A percentile compares a stretch with the other conserved stretches of the same genome.
Evolutionary conservation across 37 sponge, comb jelly and placozoan genomes (phyloP).

Genomic region (Halichondria panicea): DNA sequence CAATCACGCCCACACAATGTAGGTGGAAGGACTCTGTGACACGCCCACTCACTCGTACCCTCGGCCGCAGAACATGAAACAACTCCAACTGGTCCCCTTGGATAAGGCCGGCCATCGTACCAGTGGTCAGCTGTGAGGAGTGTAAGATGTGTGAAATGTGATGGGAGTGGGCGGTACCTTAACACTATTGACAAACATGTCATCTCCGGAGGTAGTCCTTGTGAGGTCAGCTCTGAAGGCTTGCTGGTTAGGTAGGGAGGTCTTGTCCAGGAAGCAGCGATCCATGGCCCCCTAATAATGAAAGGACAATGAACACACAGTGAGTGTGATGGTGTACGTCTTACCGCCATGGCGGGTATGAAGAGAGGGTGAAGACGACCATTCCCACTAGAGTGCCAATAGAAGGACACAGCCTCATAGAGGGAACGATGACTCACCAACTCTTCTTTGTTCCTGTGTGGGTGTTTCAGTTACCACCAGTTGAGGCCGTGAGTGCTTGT

Average conservation of each 20-base stretch:
- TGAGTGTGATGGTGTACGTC: too few relatives aligned
- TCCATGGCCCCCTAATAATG: constrained; percentile 54
- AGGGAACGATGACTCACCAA: constrained; percentile 33
- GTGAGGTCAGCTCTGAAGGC: constrained; percentile 41
- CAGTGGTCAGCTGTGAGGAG: constrained; percentile 18
- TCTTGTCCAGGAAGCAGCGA: constrained; percentile 33
- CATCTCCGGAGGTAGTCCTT: not conserved
- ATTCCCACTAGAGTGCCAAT: constrained; percentile 27
- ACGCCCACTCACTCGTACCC: constrained; percentile 13
- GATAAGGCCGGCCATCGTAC: constrained; percentile 32
- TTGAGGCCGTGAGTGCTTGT: not conserved
- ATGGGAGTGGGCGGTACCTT: not conserved
- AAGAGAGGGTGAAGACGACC: constrained; percentile 11
- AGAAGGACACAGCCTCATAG: constrained; percentile 36
- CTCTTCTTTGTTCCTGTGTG: too few relatives aligned
- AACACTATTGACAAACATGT: too few relatives aligned
- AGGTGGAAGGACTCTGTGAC: constrained; percentile 22
- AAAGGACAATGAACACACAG: too few relatives aligned
- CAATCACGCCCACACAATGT: constrained; percentile 6
- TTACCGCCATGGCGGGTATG: constrained; percentile 38
- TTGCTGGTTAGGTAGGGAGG: constrained; percentile 29
- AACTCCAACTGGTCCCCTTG: constrained; percentile 30
- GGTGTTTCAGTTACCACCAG: not conserved
- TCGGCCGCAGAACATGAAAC: constrained; percentile 45
- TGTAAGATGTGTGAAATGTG: not conserved